These are phyloP conservation scores for Picathartes gymnocephalus DNA, from an alignment of 2,113 vertebrate species.

Conservation along the genomic window DNA sequence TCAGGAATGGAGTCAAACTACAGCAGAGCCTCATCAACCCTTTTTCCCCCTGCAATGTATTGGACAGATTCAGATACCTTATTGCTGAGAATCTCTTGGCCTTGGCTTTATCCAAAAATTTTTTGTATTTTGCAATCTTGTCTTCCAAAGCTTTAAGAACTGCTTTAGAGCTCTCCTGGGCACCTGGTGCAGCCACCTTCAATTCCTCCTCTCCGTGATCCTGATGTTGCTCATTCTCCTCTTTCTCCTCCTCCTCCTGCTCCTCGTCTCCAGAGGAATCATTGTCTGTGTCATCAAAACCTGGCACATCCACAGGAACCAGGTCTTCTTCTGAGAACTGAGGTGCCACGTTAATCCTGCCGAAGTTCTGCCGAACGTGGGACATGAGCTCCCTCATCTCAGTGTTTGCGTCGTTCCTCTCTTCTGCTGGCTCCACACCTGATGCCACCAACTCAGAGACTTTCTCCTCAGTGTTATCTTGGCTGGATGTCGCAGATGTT, in stretches of 20 bases:
- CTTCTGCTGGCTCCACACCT: not conserved
- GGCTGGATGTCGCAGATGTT: not conserved
- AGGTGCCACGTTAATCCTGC: slow-evolving; percentile 89
- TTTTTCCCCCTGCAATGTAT: accelerated
- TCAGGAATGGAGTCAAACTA: not conserved
- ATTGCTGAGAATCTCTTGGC: slow-evolving; percentile 93
- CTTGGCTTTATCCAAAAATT: slow-evolving; percentile 91
- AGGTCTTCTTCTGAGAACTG: slow-evolving; percentile 91
- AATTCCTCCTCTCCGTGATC: not conserved
- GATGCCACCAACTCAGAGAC: not conserved
- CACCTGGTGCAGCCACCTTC: not conserved
- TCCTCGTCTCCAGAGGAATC: slow-evolving; percentile 62
- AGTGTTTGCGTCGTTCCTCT: not conserved
- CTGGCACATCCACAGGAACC: slow-evolving; percentile 85
- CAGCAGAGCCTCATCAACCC: not conserved
- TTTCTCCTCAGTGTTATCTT: not conserved
- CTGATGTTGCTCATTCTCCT: slow-evolving; percentile 13
- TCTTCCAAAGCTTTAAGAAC: slow-evolving; percentile 84
- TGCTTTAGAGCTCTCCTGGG: slow-evolving; percentile 63
- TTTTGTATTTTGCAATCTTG: slow-evolving; percentile 92
- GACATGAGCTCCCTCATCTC: slow-evolving; percentile 82
- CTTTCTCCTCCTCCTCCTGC: slow-evolving; percentile 27
- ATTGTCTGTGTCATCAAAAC: slow-evolving; percentile 75
- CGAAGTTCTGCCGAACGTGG: slow-evolving; percentile 89
- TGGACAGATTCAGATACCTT: slow-evolving; percentile 73